Evolutionary conservation across 2,113 vertebrate species (phyloP).

Genomic region (Narcine bancroftii): DNA sequence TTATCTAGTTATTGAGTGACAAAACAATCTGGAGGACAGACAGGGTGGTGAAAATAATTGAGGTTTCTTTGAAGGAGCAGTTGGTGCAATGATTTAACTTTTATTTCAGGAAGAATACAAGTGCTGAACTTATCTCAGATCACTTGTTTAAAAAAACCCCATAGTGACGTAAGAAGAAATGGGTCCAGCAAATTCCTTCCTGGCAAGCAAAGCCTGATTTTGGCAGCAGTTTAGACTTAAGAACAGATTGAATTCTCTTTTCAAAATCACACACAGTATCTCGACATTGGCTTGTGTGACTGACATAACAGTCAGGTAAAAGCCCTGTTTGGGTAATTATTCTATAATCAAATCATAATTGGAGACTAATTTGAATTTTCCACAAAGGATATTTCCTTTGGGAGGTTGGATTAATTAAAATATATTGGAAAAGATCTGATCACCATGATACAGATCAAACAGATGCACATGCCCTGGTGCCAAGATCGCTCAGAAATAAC

Average conservation of each 20-base stretch:
- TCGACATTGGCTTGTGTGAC: neutral
- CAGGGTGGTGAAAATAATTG: neutral
- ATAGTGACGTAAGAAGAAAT: neutral
- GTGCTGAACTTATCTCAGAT: neutral
- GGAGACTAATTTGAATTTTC: neutral
- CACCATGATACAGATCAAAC: neutral
- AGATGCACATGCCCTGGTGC: neutral
- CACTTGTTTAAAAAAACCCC: neutral
- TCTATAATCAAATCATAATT: too few species aligned
- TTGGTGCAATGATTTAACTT: neutral
- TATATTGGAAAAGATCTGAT: neutral
- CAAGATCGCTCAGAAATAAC: too few species aligned
- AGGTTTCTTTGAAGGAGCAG: neutral
- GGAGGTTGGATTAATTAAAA: neutral
- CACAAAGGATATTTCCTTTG: neutral
- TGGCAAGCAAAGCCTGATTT: neutral
- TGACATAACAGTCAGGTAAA: conserved; percentile 13
- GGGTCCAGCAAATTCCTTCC: neutral
- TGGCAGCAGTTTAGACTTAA: neutral
- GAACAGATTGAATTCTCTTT: conserved; percentile 19
- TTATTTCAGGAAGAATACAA: neutral
- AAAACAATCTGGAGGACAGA: neutral
- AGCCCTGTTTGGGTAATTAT: conserved; percentile 1
- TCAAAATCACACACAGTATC: conserved; percentile 30
- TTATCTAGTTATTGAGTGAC: neutral